Percentiles rank a stretch among this genome's conserved stretches.
phyloP scores from a whole-genome alignment of 1,140 invertebrate species.

The Campoletis sonorensis region DNA sequence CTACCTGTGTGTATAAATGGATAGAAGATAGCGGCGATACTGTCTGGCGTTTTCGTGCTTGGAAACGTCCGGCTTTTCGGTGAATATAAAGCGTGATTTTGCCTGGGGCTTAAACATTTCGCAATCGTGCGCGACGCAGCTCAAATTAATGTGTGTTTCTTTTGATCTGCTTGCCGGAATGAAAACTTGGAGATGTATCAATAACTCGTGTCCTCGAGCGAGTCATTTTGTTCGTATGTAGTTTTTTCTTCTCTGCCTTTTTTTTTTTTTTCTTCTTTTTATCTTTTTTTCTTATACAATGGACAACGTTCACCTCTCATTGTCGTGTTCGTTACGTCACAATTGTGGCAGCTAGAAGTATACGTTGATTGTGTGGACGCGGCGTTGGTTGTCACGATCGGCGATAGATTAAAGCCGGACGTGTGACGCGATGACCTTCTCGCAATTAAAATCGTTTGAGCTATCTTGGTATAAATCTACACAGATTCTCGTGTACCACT shows the following conservation, averaged over 20 bases:
- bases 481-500: neutral
- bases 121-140: neutral
- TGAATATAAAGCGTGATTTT: neutral
- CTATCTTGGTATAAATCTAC: conserved; percentile 45
- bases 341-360: conserved; percentile 55
- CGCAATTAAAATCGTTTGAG: conserved; percentile 72
- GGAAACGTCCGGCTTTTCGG: neutral
- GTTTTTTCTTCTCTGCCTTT: neutral
- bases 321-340: conserved; percentile 57
- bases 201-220: conserved; percentile 28
- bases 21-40: neutral
- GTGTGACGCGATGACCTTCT: conserved; percentile 67
- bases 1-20: neutral
- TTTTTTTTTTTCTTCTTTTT: conserved; percentile 9
- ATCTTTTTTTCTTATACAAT: neutral
- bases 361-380: too few species aligned
- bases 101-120: neutral
- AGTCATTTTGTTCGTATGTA: neutral
- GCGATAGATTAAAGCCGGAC: conserved; percentile 62
- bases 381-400: conserved; percentile 14
- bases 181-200: conserved; percentile 20
- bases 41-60: neutral
- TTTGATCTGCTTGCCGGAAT: neutral
- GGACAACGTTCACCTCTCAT: neutral
- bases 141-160: conserved; percentile 26